Evolutionary conservation across 1,140 invertebrate genomes (phyloP).

Genomic region (Bilobella aurantiaca): DNA sequence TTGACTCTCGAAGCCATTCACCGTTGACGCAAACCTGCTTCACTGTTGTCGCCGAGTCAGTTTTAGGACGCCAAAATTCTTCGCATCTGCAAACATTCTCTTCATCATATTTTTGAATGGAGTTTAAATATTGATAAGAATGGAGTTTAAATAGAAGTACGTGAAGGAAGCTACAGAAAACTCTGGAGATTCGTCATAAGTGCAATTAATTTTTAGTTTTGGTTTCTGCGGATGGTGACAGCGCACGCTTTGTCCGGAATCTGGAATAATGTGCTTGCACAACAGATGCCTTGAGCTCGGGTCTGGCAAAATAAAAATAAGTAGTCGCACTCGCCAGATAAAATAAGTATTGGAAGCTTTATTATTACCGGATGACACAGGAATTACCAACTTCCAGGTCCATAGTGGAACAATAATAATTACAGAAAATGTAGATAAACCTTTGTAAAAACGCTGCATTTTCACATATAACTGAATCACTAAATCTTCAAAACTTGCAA

Average conservation of each 20-base stretch:
- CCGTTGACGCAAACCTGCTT: not conserved
- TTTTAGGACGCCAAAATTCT: not conserved
- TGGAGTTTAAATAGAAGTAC: not conserved
- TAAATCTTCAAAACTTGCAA: too few relatives aligned
- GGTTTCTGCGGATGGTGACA: not conserved
- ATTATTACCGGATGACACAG: too few relatives aligned
- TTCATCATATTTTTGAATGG: conserved; percentile 3
- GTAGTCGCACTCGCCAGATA: too few relatives aligned
- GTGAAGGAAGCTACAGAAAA: not conserved
- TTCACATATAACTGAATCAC: too few relatives aligned
- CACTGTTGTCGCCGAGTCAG: not conserved
- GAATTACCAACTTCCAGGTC: too few relatives aligned
- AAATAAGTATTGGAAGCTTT: too few relatives aligned
- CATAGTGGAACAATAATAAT: too few relatives aligned
- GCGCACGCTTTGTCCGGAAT: not conserved
- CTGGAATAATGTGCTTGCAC: not conserved
- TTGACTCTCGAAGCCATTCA: not conserved
- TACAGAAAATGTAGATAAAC: too few relatives aligned
- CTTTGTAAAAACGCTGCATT: too few relatives aligned
- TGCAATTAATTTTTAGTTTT: conserved; percentile 15
- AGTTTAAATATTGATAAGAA: not conserved
- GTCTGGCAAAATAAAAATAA: too few relatives aligned
- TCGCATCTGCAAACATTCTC: not conserved
- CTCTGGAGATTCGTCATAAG: conserved; percentile 10
- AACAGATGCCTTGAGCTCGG: too few relatives aligned